Percentiles rank a stretch among this genome's conserved stretches.
Conservation (phyloP, 2,797 vertebrate genomes). For the Phyllotis vaccarum region DNA sequence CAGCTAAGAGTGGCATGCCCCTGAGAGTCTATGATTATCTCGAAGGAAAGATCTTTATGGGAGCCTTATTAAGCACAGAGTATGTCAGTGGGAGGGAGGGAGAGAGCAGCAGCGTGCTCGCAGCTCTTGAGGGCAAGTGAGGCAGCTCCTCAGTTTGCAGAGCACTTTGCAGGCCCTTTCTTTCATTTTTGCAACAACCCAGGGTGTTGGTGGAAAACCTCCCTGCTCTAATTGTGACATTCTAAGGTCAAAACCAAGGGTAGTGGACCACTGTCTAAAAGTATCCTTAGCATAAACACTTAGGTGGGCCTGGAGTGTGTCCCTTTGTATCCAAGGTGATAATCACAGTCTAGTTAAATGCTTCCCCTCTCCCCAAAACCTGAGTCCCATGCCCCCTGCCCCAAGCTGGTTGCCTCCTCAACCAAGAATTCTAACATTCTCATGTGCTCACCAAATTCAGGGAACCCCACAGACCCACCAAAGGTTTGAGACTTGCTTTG, state of each 20-base stretch:
- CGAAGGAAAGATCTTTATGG: constrained; percentile 73
- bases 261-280: not conserved
- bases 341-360: not conserved
- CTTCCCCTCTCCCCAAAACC: not conserved
- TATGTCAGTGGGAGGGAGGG: constrained; percentile 80
- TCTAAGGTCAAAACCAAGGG: not conserved
- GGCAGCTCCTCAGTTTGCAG: constrained; percentile 80
- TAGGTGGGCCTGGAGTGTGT: not conserved
- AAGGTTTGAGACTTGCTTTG: not conserved
- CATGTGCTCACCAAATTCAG: not conserved
- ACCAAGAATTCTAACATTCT: not conserved
- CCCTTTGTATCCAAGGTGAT: not conserved
- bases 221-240: not conserved
- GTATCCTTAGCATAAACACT: not conserved
- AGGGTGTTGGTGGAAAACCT: not conserved
- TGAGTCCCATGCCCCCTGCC: not conserved
- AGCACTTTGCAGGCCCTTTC: constrained; percentile 58
- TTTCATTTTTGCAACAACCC: constrained; percentile 51
- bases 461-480: not conserved
- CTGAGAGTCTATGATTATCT: constrained; percentile 76
- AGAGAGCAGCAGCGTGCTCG: constrained; percentile 70
- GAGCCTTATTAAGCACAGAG: constrained; percentile 84
- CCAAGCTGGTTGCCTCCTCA: not conserved
- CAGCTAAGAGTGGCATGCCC: constrained; percentile 83
- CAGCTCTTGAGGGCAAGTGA: constrained; percentile 82